Conservation (phyloP, 2,888 invertebrate species). For the Oligia latruncula region DNA sequence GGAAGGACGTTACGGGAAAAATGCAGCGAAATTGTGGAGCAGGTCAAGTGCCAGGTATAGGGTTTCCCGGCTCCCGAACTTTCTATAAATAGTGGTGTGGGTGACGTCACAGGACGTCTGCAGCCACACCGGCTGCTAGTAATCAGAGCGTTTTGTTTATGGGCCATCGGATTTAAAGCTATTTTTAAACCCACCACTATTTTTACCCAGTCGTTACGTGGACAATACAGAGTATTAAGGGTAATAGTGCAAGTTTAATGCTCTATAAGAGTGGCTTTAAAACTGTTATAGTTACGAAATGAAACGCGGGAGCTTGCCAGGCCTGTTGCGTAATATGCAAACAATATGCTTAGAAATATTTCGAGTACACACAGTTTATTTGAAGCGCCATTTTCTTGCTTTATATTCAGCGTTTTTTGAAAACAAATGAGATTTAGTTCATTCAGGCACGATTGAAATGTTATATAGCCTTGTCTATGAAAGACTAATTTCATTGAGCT, state of each 20-base stretch:
- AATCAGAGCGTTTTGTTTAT: constrained; percentile 84
- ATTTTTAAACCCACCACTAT: constrained; percentile 72
- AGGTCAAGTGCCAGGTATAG: constrained; percentile 86
- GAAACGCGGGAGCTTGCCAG: constrained; percentile 49
- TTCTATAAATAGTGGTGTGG: constrained; percentile 72
- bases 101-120: constrained; percentile 82
- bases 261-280: constrained; percentile 26
- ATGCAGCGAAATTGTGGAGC: constrained; percentile 74
- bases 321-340: constrained; percentile 55
- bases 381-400: constrained; percentile 27
- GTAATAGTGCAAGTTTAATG: constrained; percentile 54
- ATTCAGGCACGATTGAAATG: background rate
- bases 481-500: background rate
- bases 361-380: constrained; percentile 38
- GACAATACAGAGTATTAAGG: constrained; percentile 43
- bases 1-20: constrained; percentile 70
- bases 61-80: constrained; percentile 76
- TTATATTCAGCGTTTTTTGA: constrained; percentile 11
- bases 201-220: constrained; percentile 62
- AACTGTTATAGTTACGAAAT: constrained; percentile 50
- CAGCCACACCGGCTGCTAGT: constrained; percentile 81
- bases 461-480: background rate
- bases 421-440: background rate
- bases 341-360: constrained; percentile 52
- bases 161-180: constrained; percentile 76